Base-by-base conservation (phyloP, 2,888 invertebrate species). In the Sepiola atlantica region DNA sequence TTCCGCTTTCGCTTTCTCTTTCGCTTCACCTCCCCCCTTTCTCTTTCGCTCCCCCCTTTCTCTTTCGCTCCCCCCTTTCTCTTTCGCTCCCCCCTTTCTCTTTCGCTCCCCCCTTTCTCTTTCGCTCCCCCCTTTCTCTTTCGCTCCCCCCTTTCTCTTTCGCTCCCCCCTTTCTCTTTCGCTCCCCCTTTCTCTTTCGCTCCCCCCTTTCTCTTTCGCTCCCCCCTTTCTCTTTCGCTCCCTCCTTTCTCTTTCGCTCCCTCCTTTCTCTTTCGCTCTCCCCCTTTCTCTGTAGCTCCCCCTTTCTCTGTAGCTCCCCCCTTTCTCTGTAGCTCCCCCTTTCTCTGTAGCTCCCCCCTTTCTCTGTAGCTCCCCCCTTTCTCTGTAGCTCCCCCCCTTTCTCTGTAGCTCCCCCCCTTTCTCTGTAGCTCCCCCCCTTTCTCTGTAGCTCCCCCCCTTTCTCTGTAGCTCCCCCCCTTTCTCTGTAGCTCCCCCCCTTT, bases 51-150 rank as follows among this genome's bases (percentile, higher is more conserved):
- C n/a, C 14, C n/a, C 0, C 14, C n/a, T 16, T n/a, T 77, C n/a
- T n/a, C n/a, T 10, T n/a, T 18, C 10, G 2, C 28, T 16, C 16
- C 1, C n/a, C 10, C 12, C n/a, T n/a, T n/a, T n/a, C 14, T 16
- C 8, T n/a, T 12, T n/a, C n/a, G 1, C 0, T 1, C 12, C 10
- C 16, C 28, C 12, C n/a, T n/a, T 77, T 18, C n/a, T n/a, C 16
- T n/a, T n/a, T n/a, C 10, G 2, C 0, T n/a, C 12, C n/a, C 0
- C 12, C 0, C 0, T 0, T 77, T 28, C n/a, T 12, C 10, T 1
- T n/a, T 18, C 28, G 6, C 16, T n/a, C 28, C 0, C 16, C 12
- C n/a, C 8, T n/a, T n/a, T 10, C 12, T 8, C 10, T 77, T 28
- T 24, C 28, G 8, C 0, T 28, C 10, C 3, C 28, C 10, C 2